Percentiles rank a stretch among this genome's conserved stretches.
phyloP scores from a whole-genome alignment of 2,888 invertebrate genomes.

The Coleophora deauratella region DNA sequence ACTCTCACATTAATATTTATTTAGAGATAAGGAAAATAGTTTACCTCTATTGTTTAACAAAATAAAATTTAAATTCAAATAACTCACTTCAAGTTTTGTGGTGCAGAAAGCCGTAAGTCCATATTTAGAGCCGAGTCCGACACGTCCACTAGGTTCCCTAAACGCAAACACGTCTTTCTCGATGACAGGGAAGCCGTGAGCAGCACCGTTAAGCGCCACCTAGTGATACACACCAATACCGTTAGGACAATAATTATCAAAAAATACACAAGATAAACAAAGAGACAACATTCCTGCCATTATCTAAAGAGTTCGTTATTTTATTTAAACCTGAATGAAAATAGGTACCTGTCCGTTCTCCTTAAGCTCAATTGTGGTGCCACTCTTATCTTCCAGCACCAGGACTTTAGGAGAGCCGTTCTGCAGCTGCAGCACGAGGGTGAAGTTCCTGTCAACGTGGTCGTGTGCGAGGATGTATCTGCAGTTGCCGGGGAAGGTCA shows the following conservation, averaged over 20 bases:
- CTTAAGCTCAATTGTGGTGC: constrained; percentile 76
- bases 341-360: constrained; percentile 78
- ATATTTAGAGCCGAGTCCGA: constrained; percentile 75
- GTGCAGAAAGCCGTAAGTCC: constrained; percentile 79
- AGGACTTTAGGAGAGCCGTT: constrained; percentile 80
- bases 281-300: too few relatives aligned
- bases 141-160: constrained; percentile 68
- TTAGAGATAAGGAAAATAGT: too few relatives aligned
- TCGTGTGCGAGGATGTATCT: constrained; percentile 90
- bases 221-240: too few relatives aligned
- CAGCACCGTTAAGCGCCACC: constrained; percentile 77
- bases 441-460: constrained; percentile 89
- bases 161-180: constrained; percentile 77
- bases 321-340: too few relatives aligned
- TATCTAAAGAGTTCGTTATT: too few relatives aligned
- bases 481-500: constrained; percentile 87
- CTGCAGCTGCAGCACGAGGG: constrained; percentile 80
- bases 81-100: constrained; percentile 67
- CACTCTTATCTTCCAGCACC: constrained; percentile 79
- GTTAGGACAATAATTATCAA: too few relatives aligned
- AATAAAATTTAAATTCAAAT: too few relatives aligned
- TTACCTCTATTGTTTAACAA: too few relatives aligned
- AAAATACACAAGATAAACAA: too few relatives aligned
- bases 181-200: constrained; percentile 80
- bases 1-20: too few relatives aligned